A percentile compares a stretch with the other conserved stretches of the same genome.
Conservation (phyloP, 2,113 vertebrate species). For the Scytalopus superciliaris region DNA sequence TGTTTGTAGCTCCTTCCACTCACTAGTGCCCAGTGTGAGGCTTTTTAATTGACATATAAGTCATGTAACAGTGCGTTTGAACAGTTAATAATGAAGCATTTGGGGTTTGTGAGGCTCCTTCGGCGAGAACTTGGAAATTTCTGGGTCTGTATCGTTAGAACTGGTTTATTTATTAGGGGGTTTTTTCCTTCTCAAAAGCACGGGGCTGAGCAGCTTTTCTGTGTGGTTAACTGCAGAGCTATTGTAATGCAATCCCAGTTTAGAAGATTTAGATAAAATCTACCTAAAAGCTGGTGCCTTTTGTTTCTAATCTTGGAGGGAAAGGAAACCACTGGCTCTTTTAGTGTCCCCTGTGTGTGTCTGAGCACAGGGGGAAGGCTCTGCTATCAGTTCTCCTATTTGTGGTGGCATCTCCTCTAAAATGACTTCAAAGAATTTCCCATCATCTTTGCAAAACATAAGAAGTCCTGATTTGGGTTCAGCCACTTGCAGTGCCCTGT, state of each 20-base stretch:
- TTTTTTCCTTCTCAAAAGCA: neutral
- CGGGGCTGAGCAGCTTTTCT: neutral
- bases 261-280: neutral
- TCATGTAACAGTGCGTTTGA: neutral
- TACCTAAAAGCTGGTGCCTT: neutral
- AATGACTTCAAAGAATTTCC: neutral
- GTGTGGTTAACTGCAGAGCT: neutral
- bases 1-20: neutral
- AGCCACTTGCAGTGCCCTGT: accelerated
- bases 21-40: neutral
- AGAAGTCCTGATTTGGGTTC: neutral
- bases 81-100: neutral
- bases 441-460: neutral
- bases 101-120: neutral
- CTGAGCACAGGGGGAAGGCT: neutral
- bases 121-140: neutral
- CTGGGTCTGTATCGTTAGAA: neutral
- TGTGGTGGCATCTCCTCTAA: neutral
- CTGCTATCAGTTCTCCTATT: neutral
- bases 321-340: neutral
- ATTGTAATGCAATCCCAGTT: neutral
- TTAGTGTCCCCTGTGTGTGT: neutral
- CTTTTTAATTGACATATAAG: neutral
- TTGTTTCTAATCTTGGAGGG: neutral
- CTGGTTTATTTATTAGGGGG: neutral